A percentile compares a stretch with the other conserved stretches of the same genome.
Conservation (phyloP, 2,888 invertebrate species). For the Eretmocerus hayati region DNA sequence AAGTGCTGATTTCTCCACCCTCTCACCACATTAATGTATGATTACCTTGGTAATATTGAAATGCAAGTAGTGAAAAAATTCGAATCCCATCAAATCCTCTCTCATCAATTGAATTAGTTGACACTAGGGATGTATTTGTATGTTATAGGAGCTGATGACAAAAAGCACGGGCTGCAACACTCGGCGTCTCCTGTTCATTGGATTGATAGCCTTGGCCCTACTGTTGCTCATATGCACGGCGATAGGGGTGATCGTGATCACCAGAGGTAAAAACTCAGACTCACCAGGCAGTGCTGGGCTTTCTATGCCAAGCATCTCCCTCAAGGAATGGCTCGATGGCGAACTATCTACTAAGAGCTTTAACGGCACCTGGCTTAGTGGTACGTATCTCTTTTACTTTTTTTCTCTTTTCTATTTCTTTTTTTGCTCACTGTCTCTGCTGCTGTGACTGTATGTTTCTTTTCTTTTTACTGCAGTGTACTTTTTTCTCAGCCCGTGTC, state of each 20-base stretch:
- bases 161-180: slow-evolving; percentile 41
- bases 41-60: no score
- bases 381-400: slow-evolving; percentile 46
- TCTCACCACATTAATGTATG: no score
- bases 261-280: slow-evolving; percentile 37
- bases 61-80: no score
- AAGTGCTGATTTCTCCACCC: no score
- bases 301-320: slow-evolving; percentile 47
- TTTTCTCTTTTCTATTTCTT: neutral
- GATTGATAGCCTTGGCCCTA: slow-evolving; percentile 52
- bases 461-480: no score
- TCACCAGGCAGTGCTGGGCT: slow-evolving; percentile 28
- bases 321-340: slow-evolving; percentile 68
- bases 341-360: slow-evolving; percentile 61
- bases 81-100: no score
- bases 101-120: no score
- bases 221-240: slow-evolving; percentile 51
- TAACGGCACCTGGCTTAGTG: slow-evolving; percentile 77
- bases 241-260: slow-evolving; percentile 53
- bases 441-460: no score
- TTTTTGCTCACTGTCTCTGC: neutral
- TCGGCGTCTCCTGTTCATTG: slow-evolving; percentile 40
- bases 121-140: no score
- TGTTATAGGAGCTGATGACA: slow-evolving; percentile 37
- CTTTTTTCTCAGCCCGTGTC: no score